These are phyloP conservation scores for Heliocidaris tuberculata DNA, from an alignment of 35 echinoderm and acorn worm species.

Conservation along the genomic window DNA sequence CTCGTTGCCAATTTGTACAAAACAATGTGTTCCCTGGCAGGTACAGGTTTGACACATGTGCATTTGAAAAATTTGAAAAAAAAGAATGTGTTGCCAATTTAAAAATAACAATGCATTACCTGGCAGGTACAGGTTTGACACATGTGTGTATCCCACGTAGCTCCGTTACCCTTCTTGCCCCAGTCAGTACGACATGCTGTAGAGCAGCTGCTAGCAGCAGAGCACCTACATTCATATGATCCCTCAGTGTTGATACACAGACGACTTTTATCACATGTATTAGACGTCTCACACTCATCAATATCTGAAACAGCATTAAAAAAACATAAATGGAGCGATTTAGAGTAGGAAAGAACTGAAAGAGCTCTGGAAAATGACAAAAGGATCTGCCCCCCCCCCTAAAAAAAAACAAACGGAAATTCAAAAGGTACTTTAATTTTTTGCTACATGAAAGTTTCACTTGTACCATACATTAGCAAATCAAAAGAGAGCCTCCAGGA, in stretches of 20 bases:
- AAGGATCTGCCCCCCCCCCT: too few species aligned
- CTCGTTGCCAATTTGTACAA: too few species aligned
- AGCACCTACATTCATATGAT: slow-evolving; percentile 72
- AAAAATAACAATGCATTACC: slow-evolving; percentile 25
- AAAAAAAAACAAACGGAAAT: too few species aligned
- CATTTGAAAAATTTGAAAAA: too few species aligned
- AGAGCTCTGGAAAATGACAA: too few species aligned
- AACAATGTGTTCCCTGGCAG: slow-evolving; percentile 28
- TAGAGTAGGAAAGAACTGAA: too few species aligned
- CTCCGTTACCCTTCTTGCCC: slow-evolving; percentile 65
- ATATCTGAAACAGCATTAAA: slow-evolving; percentile 60
- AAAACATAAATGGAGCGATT: background rate
- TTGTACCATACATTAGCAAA: too few species aligned
- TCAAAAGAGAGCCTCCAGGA: too few species aligned
- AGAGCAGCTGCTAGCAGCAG: slow-evolving; percentile 61
- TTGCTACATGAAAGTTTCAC: too few species aligned
- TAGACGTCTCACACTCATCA: slow-evolving; percentile 66
- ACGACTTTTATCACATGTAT: slow-evolving; percentile 67
- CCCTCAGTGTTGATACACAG: slow-evolving; percentile 71
- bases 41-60: too few species aligned
- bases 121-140: slow-evolving; percentile 71
- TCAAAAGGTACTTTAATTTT: too few species aligned
- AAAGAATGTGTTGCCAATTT: background rate
- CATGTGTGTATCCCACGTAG: slow-evolving; percentile 53
- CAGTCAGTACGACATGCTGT: slow-evolving; percentile 58